Evolutionary conservation across 35 echinoderm and acorn worm species (phyloP).

Genomic region (Diadema setosum): DNA sequence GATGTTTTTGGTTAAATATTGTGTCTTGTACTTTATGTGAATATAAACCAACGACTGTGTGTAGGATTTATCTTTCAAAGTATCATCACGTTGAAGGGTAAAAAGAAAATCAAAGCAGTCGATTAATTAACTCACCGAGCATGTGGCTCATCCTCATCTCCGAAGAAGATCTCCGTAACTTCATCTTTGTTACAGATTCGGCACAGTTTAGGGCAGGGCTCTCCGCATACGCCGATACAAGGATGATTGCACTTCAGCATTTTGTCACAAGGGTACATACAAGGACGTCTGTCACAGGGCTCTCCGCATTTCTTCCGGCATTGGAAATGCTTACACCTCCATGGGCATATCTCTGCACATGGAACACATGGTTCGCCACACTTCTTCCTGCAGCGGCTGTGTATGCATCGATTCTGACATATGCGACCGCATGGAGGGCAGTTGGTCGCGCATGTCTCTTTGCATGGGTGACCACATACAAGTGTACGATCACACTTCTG

Average conservation of each 20-base stretch:
- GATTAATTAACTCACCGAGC: conserved; percentile 50
- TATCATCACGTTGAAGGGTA: no score
- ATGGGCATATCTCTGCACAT: conserved; percentile 55
- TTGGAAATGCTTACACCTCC: conserved; percentile 37
- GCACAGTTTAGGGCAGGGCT: conserved; percentile 76
- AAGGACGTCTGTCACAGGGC: conserved; percentile 32
- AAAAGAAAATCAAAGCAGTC: no score
- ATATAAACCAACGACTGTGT: no score
- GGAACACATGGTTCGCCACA: conserved; percentile 75
- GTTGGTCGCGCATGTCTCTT: conserved; percentile 42
- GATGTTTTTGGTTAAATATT: no score
- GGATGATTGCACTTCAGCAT: conserved; percentile 54
- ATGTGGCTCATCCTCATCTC: conserved; percentile 57
- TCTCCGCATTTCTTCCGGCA: conserved; percentile 52
- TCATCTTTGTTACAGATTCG: conserved; percentile 71
- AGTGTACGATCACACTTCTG: conserved; percentile 61
- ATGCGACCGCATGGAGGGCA: conserved; percentile 76
- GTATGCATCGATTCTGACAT: conserved; percentile 76
- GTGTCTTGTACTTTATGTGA: no score
- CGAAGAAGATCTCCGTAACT: conserved; percentile 60
- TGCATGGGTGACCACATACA: conserved; percentile 84
- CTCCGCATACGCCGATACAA: conserved; percentile 90
- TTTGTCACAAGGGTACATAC: conserved; percentile 46
- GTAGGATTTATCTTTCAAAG: no score
- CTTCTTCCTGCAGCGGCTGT: conserved; percentile 59